phyloP scores from a whole-genome alignment of 2,113 vertebrate species.

The Thryonomys swinderianus region DNA sequence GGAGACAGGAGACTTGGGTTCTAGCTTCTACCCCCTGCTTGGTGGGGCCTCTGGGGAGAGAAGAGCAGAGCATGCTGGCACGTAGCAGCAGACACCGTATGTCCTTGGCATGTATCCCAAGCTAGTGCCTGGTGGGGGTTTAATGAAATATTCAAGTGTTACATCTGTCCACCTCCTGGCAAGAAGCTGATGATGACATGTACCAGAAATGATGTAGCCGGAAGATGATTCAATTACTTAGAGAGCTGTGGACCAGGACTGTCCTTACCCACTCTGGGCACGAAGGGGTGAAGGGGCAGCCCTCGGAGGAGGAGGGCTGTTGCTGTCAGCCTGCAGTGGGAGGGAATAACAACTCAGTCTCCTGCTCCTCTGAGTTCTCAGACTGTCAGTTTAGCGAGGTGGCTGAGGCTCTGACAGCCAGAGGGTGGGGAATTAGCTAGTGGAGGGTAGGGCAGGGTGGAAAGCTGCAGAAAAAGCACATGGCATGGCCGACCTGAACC shows the following conservation, averaged over 20 bases:
- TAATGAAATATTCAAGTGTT: neutral
- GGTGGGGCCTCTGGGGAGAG: neutral
- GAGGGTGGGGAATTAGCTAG: neutral
- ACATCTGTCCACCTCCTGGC: neutral
- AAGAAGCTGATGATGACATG: neutral
- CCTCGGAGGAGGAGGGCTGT: neutral
- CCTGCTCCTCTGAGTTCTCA: neutral
- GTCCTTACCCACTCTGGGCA: neutral
- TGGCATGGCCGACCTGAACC: fast-evolving
- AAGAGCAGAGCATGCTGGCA: neutral
- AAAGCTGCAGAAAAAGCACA: neutral
- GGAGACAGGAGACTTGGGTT: neutral
- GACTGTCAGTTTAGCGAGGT: neutral
- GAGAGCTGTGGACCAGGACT: neutral
- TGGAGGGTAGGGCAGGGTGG: neutral
- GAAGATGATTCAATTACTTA: neutral
- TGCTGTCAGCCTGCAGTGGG: neutral
- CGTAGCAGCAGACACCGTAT: neutral
- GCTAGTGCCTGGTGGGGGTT: neutral
- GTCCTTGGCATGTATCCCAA: neutral
- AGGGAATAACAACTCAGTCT: neutral
- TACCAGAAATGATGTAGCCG: neutral
- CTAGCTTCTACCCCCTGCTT: neutral
- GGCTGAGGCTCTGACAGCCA: neutral
- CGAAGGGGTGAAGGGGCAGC: neutral